Evolutionary conservation across 1,140 invertebrate species (phyloP).

Genomic region (Neuroterus valhalla): DNA sequence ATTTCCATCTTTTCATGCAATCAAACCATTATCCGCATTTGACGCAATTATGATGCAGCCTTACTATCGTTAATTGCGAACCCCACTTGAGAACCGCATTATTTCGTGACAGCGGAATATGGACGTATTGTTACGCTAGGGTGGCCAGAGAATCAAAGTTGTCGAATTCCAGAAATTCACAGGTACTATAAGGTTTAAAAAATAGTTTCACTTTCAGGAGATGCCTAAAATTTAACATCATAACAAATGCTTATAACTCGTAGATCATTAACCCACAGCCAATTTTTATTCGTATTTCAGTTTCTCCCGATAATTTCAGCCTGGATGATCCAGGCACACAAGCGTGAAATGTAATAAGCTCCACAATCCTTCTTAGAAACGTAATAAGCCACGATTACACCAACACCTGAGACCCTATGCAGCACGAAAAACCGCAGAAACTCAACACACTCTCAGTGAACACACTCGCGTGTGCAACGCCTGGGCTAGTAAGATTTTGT

Average conservation of each 20-base stretch:
- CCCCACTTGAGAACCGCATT: constrained; percentile 35
- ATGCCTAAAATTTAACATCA: too few relatives aligned
- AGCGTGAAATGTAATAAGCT: constrained; percentile 61
- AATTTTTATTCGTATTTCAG: neutral
- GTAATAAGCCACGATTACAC: constrained; percentile 65
- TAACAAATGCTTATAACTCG: too few relatives aligned
- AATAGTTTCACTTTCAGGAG: too few relatives aligned
- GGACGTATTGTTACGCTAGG: neutral
- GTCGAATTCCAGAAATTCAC: neutral
- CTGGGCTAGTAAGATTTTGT: constrained; percentile 37
- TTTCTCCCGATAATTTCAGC: constrained; percentile 29
- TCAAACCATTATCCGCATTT: constrained; percentile 61
- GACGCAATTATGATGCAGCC: constrained; percentile 61
- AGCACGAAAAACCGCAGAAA: constrained; percentile 51
- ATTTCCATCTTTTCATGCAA: constrained; percentile 49
- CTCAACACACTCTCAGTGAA: constrained; percentile 53
- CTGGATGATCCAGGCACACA: constrained; percentile 46
- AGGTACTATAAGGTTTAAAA: neutral
- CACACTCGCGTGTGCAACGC: constrained; percentile 50
- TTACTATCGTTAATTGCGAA: constrained; percentile 61
- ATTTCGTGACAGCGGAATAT: constrained; percentile 35
- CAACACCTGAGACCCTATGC: constrained; percentile 48
- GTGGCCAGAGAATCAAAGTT: too few relatives aligned
- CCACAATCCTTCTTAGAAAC: constrained; percentile 42
- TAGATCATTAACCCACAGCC: neutral